phyloP scores from a whole-genome alignment of 1,140 invertebrate genomes.

The Coptotermes formosanus region DNA sequence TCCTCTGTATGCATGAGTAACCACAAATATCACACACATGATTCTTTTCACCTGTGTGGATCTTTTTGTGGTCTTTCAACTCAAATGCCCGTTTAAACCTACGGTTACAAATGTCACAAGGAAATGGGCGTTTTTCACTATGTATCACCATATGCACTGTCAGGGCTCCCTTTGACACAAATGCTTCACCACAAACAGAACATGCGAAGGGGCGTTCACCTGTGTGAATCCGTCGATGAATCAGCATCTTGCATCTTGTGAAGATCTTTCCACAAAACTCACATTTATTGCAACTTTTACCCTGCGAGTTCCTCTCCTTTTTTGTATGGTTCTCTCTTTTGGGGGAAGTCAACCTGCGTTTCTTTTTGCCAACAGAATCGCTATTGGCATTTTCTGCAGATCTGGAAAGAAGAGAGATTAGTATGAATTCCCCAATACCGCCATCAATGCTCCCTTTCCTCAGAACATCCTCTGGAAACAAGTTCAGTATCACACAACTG shows the following conservation, averaged over 20 bases:
- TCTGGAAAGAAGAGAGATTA: slow-evolving; percentile 29
- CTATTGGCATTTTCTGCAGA: slow-evolving; percentile 25
- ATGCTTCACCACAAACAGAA: slow-evolving; percentile 55
- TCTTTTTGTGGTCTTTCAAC: slow-evolving; percentile 46
- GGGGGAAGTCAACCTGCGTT: background rate
- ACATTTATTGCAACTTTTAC: slow-evolving; percentile 25
- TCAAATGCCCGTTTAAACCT: slow-evolving; percentile 51
- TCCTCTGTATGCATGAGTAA: slow-evolving; percentile 21
- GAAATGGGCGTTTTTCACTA: slow-evolving; percentile 49
- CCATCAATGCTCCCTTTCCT: background rate
- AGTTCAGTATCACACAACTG: background rate
- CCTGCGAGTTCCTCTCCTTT: background rate
- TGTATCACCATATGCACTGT: slow-evolving; percentile 52
- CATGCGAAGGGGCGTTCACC: slow-evolving; percentile 65
- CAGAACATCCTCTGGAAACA: background rate
- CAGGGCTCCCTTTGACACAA: slow-evolving; percentile 49
- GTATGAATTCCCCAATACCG: background rate
- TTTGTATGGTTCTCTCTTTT: slow-evolving; percentile 20
- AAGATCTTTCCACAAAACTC: slow-evolving; percentile 64
- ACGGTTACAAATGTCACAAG: slow-evolving; percentile 51
- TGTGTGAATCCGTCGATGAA: slow-evolving; percentile 61
- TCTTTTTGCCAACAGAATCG: slow-evolving; percentile 9
- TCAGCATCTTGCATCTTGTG: slow-evolving; percentile 33
- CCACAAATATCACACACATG: slow-evolving; percentile 33
- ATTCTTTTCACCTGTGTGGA: slow-evolving; percentile 42